Conservation (phyloP, 2,797 vertebrate species). For the Novumbra hubbsi region DNA sequence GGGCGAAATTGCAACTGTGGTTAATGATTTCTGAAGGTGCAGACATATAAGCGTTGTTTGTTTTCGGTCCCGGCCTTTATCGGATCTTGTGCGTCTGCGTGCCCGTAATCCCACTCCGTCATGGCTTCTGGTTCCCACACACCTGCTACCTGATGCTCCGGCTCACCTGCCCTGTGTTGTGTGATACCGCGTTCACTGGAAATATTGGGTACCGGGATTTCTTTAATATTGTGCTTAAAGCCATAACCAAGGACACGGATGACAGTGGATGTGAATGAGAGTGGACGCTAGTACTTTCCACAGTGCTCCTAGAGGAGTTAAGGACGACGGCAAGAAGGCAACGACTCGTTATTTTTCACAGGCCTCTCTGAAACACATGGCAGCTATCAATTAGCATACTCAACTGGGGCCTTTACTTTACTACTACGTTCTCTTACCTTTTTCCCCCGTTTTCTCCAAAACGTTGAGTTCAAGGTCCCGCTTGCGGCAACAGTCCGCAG, state of each 20-base stretch:
- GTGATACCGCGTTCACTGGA: neutral
- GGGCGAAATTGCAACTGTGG: slow-evolving; percentile 19
- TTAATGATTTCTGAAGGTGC: slow-evolving; percentile 20
- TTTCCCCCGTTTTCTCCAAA: too few relatives aligned
- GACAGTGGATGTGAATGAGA: neutral
- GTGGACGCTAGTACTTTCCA: neutral
- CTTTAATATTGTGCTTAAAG: neutral
- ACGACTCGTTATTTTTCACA: neutral
- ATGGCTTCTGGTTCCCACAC: neutral
- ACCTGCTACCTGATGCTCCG: neutral
- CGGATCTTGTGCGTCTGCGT: neutral
- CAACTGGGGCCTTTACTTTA: too few relatives aligned
- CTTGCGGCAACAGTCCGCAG: too few relatives aligned
- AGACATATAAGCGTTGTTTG: too few relatives aligned
- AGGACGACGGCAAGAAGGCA: neutral
- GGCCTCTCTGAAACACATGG: too few relatives aligned
- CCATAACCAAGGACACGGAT: neutral
- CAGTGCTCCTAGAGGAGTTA: neutral
- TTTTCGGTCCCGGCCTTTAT: neutral
- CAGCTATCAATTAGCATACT: too few relatives aligned
- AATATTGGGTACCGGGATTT: neutral
- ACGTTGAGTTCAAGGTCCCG: too few relatives aligned
- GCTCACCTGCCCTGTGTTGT: neutral
- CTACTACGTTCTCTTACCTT: too few relatives aligned
- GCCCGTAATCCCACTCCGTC: neutral